Base-by-base conservation (phyloP, 2,113 vertebrate genomes). In the Sterrhoptilus dennistouni region DNA sequence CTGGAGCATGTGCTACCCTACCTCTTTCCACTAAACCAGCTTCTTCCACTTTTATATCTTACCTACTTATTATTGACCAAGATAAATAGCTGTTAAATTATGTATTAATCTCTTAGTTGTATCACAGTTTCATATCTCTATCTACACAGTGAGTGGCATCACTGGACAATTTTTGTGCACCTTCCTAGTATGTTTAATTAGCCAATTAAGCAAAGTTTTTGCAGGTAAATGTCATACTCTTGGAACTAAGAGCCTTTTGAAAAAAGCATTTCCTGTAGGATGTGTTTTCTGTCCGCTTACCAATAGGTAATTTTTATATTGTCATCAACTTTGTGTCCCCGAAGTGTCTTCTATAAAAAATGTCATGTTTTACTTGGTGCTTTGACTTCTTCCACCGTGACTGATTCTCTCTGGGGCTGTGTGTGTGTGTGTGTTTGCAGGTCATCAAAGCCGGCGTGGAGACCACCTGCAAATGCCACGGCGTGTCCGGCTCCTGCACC, bases 391-490 rank as follows among this genome's bases (percentile, higher is more conserved):
- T 21, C 12, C 5, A 2, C 78, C 13, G 0, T 81, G 79, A 95
- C 68, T 90, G 72, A 87, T 81, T 83, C 84, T 91, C 45, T 94
- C 4, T 93, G 70, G 86, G 93, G 28, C 47, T 6, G 1, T 83
- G 63, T 85, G 47, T 92, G 87, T 92, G 87, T 81, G 12, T 92
- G 87, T 81, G 12, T 81, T 65, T 38, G 29, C 98, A 99, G 99
- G 99, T 99, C 75, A 99, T 99, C 98, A 99, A 99, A 94, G 98
- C 98, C 0, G 99, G 99, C 18, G 99, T 99, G 95, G 99, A 99
- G 98, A 99, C 99, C 71, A 99, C 99, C 14, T 99, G 99, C 89
- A 99, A 99, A 76, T 99, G 99, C 96, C 99, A 99, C 0, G 99
- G 99, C 0, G 99, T 99, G 28, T 99, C 99, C 0, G 99, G 99